Percentiles rank a stretch among this genome's conserved stretches.
Conservation (phyloP, 2,888 invertebrate genomes). For the Hirtodrosophila duncani region DNA sequence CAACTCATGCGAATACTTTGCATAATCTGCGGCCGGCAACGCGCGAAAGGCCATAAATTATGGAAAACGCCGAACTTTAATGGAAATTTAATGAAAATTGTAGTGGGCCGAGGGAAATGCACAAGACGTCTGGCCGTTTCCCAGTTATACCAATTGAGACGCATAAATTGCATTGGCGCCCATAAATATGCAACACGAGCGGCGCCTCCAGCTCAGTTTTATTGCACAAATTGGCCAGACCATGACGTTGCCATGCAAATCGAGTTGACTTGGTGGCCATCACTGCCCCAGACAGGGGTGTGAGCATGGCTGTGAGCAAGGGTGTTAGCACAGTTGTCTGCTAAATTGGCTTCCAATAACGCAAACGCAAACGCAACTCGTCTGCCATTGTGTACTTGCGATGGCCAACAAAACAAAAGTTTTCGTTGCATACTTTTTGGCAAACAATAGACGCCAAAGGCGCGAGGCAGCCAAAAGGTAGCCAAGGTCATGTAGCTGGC, state of each 20-base stretch:
- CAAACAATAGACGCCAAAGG: slow-evolving; percentile 19
- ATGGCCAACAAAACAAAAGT: slow-evolving; percentile 31
- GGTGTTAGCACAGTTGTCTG: too few species aligned
- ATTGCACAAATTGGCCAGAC: slow-evolving; percentile 58
- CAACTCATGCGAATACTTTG: slow-evolving; percentile 23
- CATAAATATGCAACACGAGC: slow-evolving; percentile 65
- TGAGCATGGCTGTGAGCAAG: too few species aligned
- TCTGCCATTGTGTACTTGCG: background rate
- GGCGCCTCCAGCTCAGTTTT: slow-evolving; percentile 33
- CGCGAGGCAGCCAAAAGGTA: slow-evolving; percentile 5
- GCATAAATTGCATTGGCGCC: slow-evolving; percentile 49
- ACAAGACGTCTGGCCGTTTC: slow-evolving; percentile 31
- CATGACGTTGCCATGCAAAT: slow-evolving; percentile 10
- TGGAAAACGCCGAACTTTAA: slow-evolving; percentile 12
- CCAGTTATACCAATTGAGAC: slow-evolving; percentile 34
- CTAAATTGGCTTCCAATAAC: slow-evolving; percentile 51
- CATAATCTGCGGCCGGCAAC: slow-evolving; percentile 32
- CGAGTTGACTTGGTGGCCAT: slow-evolving; percentile 23
- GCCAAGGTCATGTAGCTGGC: slow-evolving; percentile 22
- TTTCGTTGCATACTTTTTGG: slow-evolving; percentile 25
- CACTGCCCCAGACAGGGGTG: too few species aligned
- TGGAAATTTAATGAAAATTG: slow-evolving; percentile 34
- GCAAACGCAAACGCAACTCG: too few species aligned
- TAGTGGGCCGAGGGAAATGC: too few species aligned
- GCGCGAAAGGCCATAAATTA: slow-evolving; percentile 28